phyloP scores from a whole-genome alignment of 2,888 invertebrate species.

The Microdon myrmicae region DNA sequence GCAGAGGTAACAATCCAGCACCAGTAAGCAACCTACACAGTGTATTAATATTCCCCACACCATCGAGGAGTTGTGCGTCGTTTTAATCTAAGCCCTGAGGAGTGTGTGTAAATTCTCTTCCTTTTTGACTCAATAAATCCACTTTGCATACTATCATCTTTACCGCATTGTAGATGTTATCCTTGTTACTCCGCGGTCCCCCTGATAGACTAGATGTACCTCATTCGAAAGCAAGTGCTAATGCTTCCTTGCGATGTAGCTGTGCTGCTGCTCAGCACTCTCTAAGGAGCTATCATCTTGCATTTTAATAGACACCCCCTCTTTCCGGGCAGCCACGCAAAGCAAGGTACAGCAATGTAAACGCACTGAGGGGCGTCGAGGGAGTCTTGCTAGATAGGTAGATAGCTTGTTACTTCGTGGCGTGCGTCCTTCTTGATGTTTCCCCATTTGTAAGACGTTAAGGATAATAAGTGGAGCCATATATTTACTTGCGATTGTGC shows the following conservation, averaged over 20 bases:
- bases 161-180: constrained; percentile 14
- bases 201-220: too few species aligned
- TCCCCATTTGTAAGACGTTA: constrained; percentile 49
- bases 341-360: not conserved
- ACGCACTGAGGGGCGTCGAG: constrained; percentile 24
- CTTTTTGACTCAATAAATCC: constrained; percentile 66
- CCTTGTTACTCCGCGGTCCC: too few species aligned
- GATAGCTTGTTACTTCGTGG: constrained; percentile 1
- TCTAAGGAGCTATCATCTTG: constrained; percentile 35
- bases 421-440: constrained; percentile 44
- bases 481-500: constrained; percentile 42
- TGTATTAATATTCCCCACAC: constrained; percentile 22
- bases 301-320: constrained; percentile 43
- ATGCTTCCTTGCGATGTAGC: constrained; percentile 8
- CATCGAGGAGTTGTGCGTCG: not conserved
- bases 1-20: not conserved
- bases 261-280: constrained; percentile 13
- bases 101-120: constrained; percentile 58
- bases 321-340: too few species aligned
- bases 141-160: constrained; percentile 59
- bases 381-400: too few species aligned
- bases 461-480: constrained; percentile 50
- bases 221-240: too few species aligned
- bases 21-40: constrained; percentile 12
- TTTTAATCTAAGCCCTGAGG: not conserved